phyloP scores from a whole-genome alignment of 2,888 invertebrate species.

The Dryomyza anilis region DNA sequence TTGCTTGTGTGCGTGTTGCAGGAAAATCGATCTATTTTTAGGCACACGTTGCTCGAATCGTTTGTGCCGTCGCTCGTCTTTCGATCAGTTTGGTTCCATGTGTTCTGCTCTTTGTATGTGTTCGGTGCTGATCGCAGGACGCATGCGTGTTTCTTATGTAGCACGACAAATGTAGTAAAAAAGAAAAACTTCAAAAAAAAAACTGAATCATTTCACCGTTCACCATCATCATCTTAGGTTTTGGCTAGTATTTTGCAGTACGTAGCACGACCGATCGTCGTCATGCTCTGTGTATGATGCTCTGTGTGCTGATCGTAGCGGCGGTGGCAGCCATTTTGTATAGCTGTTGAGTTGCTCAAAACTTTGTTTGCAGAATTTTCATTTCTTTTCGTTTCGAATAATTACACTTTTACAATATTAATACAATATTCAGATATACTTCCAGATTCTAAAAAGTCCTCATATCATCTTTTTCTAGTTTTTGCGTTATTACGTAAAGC shows the following conservation, averaged over 20 bases:
- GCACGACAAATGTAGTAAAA: not conserved
- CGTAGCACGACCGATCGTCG: not conserved
- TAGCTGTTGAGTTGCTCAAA: too few relatives aligned
- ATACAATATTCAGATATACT: too few relatives aligned
- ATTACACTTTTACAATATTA: too few relatives aligned
- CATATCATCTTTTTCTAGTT: too few relatives aligned
- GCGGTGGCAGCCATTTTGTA: constrained; percentile 24
- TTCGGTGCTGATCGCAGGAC: too few relatives aligned
- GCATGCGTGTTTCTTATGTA: constrained; percentile 11
- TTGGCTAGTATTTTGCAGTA: not conserved
- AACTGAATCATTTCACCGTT: too few relatives aligned
- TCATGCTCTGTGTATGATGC: not conserved
- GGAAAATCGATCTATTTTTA: constrained; percentile 19
- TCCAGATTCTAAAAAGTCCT: too few relatives aligned
- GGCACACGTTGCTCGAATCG: not conserved
- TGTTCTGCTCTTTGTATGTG: too few relatives aligned
- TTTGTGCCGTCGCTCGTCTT: not conserved
- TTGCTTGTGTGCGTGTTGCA: not conserved
- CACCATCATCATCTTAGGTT: not conserved
- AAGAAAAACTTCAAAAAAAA: not conserved
- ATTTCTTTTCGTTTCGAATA: too few relatives aligned
- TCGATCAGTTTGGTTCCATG: constrained; percentile 3
- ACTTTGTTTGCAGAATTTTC: too few relatives aligned
- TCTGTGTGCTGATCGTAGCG: not conserved
- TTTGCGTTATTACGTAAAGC: too few relatives aligned